These are phyloP conservation scores for Myiopsitta monachus DNA, from an alignment of 2,113 vertebrate genomes.

Conservation along the genomic window DNA sequence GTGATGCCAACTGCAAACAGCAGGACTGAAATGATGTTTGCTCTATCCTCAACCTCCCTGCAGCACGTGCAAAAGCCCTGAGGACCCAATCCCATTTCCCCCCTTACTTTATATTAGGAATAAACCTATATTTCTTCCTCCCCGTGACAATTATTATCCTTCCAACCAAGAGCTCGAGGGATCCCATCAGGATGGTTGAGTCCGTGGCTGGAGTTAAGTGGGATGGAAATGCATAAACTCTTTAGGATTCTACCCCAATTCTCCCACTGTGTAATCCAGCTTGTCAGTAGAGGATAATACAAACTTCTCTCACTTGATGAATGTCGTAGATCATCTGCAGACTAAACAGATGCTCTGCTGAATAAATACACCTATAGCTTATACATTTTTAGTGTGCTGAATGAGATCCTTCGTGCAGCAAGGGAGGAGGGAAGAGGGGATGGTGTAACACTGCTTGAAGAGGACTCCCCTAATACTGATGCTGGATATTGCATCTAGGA, in stretches of 20 bases:
- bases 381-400: neutral
- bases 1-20: neutral
- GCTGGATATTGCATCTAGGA: slow-evolving; percentile 45
- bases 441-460: slow-evolving; percentile 76
- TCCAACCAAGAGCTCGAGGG: neutral
- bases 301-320: neutral
- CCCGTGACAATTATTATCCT: neutral
- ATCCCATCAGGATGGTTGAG: neutral
- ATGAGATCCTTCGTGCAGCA: neutral
- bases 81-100: neutral
- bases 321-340: neutral
- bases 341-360: slow-evolving; percentile 4
- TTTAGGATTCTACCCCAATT: neutral
- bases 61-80: neutral
- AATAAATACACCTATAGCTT: neutral
- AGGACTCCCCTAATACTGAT: slow-evolving; percentile 77
- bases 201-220: neutral
- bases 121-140: neutral
- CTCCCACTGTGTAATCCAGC: neutral
- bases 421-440: neutral
- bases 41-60: neutral
- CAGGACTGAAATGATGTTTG: neutral
- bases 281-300: neutral
- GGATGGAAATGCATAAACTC: neutral
- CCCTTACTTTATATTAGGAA: neutral